These are phyloP conservation scores for Diabrotica balteata DNA, from an alignment of 2,888 invertebrate genomes.

Conservation along the genomic window DNA sequence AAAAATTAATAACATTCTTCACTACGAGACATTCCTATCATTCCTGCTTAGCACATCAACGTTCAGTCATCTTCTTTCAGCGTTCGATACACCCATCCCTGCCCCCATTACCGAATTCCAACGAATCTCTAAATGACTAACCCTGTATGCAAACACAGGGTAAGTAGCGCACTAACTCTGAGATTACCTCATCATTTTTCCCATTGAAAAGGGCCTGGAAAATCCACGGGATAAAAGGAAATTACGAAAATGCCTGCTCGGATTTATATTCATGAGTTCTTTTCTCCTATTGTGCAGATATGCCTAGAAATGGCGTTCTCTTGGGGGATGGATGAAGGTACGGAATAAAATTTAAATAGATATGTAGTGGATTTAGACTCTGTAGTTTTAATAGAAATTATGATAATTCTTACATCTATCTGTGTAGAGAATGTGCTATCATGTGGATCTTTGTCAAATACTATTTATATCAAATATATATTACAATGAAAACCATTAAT, in stretches of 20 bases:
- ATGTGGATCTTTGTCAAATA: too few relatives aligned
- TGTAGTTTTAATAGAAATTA: too few relatives aligned
- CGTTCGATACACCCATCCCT: neutral
- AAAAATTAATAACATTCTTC: neutral
- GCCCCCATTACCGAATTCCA: neutral
- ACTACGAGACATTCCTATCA: neutral
- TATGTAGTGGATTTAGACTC: too few relatives aligned
- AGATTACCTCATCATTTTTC: conserved; percentile 20
- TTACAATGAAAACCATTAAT: too few relatives aligned
- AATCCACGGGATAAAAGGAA: conserved; percentile 10
- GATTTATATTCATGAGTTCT: conserved; percentile 26
- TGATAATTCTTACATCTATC: too few relatives aligned
- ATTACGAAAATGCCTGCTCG: conserved; percentile 15
- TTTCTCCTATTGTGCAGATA: conserved; percentile 15
- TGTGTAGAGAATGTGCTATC: too few relatives aligned
- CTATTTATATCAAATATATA: too few relatives aligned
- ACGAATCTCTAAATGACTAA: conserved; percentile 1
- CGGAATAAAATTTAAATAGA: too few relatives aligned
- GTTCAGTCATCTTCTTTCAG: neutral
- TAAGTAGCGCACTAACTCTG: conserved; percentile 4
- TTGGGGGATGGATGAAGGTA: neutral
- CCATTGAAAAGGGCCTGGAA: conserved; percentile 5
- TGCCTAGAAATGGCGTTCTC: neutral
- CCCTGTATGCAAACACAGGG: conserved; percentile 9
- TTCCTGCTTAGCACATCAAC: neutral